Evolutionary conservation across 2,888 invertebrate genomes (phyloP).

Genomic region (Tenthredo amoena): DNA sequence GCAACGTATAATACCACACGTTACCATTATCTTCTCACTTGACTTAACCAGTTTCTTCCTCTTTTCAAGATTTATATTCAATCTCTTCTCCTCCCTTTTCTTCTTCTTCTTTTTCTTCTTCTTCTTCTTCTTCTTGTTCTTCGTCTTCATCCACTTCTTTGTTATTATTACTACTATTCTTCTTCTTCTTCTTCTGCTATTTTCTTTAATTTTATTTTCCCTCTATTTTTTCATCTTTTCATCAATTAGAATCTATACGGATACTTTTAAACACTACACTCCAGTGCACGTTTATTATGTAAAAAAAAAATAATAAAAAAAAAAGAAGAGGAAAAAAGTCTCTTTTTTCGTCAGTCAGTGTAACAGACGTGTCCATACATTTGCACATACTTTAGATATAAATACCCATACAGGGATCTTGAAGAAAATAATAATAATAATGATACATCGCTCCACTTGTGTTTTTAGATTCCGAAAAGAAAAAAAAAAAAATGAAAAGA

Average conservation of each 20-base stretch:
- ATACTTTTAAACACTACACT: neutral
- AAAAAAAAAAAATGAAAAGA: neutral
- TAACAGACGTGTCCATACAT: neutral
- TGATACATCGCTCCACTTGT: neutral
- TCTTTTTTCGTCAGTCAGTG: neutral
- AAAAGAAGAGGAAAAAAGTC: neutral
- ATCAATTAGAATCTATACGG: neutral
- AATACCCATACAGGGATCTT: neutral
- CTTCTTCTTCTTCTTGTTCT: neutral
- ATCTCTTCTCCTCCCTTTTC: neutral
- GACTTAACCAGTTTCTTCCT: conserved; percentile 10
- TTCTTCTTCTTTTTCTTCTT: neutral
- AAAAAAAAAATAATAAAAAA: neutral
- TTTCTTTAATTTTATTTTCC: neutral
- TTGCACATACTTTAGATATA: neutral
- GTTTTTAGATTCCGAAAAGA: neutral
- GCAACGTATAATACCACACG: neutral
- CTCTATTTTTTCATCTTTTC: neutral
- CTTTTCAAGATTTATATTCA: neutral
- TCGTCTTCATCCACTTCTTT: neutral
- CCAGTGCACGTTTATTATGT: neutral
- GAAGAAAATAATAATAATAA: neutral
- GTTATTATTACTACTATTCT: neutral
- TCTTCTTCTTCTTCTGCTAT: neutral
- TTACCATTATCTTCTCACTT: conserved; percentile 27